A percentile compares a stretch with the other conserved stretches of the same genome.
phyloP scores from a whole-genome alignment of 2,113 vertebrate genomes.

The Pelvicachromis taeniatus region DNA sequence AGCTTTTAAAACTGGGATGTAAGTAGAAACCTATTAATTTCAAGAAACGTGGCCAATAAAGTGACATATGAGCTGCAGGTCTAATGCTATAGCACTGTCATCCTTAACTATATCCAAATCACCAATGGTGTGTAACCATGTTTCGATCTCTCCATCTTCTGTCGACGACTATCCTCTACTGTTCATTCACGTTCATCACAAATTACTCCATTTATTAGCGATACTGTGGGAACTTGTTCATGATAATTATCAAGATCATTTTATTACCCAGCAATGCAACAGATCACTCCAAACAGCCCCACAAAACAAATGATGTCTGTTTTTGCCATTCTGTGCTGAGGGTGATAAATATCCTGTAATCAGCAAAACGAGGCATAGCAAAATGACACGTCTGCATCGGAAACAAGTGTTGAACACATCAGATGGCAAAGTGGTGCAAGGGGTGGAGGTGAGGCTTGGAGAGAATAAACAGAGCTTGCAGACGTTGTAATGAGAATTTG shows the following conservation, averaged over 20 bases:
- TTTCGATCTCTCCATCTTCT: neutral
- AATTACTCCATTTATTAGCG: neutral
- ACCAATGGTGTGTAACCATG: too few species aligned
- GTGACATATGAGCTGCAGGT: neutral
- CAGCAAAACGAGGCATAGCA: conserved; percentile 34
- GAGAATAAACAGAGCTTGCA: conserved; percentile 64
- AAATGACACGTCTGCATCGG: conserved; percentile 42
- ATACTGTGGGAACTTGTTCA: neutral
- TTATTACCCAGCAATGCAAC: neutral
- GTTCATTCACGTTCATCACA: neutral
- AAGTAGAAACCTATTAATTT: neutral
- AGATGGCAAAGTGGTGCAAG: conserved; percentile 31
- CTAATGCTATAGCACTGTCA: neutral
- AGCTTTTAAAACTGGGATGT: neutral
- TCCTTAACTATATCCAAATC: neutral
- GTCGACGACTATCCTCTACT: neutral
- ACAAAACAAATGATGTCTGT: conserved; percentile 8
- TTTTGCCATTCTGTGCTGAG: conserved; percentile 31
- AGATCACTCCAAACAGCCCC: neutral
- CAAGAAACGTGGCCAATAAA: neutral
- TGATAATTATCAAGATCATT: neutral
- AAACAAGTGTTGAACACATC: conserved; percentile 42
- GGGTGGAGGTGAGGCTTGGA: conserved; percentile 41
- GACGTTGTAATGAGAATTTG: conserved; percentile 65
- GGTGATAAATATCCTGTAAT: conserved; percentile 50